phyloP scores from a whole-genome alignment of 2,888 invertebrate species.

The Agrochola lychnidis region DNA sequence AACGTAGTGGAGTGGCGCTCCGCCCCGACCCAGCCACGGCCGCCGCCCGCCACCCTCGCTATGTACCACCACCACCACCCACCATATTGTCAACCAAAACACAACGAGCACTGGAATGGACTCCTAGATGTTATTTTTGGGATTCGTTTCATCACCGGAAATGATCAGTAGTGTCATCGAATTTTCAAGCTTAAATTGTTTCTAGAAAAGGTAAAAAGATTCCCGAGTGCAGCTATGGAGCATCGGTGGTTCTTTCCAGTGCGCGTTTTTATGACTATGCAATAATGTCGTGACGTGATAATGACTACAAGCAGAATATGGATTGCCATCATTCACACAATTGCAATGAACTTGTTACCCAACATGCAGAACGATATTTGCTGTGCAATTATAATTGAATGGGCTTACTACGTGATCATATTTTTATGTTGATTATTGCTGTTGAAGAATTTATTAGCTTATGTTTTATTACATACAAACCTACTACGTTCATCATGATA shows the following conservation, averaged over 20 bases:
- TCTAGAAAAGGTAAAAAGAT: neutral
- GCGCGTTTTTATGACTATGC: constrained; percentile 45
- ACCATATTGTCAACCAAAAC: constrained; percentile 90
- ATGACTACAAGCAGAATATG: constrained; percentile 35
- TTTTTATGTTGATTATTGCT: neutral
- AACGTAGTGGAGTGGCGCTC: constrained; percentile 82
- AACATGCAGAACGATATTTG: constrained; percentile 17
- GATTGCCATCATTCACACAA: constrained; percentile 1
- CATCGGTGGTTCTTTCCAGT: constrained; percentile 34
- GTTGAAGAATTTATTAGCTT: constrained; percentile 1
- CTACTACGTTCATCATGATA: neutral
- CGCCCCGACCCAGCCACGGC: constrained; percentile 64
- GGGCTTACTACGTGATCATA: neutral
- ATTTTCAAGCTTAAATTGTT: neutral
- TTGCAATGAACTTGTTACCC: constrained; percentile 14
- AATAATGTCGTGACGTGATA: constrained; percentile 32
- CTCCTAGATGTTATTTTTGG: neutral
- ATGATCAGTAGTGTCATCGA: neutral
- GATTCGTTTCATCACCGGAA: neutral
- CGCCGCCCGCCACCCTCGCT: constrained; percentile 72
- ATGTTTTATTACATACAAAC: neutral
- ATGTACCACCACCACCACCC: constrained; percentile 75
- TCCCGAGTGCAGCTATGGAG: neutral
- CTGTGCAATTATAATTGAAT: neutral
- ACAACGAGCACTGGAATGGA: constrained; percentile 69